Percentiles rank a stretch among this genome's conserved stretches.
Evolutionary conservation across 2,113 vertebrate genomes (phyloP).

Genomic region (Corythornis cristatus): DNA sequence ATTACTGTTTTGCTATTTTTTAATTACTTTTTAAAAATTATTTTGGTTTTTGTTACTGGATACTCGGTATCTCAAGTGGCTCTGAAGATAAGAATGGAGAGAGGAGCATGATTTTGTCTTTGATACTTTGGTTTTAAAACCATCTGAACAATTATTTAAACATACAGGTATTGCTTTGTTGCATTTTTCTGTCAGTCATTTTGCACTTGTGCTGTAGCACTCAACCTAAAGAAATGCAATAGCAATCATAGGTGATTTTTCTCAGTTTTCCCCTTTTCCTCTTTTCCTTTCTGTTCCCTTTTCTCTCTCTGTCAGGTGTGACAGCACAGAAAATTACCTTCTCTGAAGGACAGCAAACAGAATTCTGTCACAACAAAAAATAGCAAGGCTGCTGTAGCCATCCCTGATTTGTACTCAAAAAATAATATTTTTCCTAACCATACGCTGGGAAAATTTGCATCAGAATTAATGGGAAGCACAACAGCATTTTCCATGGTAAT

Average conservation of each 20-base stretch:
- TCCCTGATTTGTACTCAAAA: neutral
- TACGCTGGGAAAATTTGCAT: neutral
- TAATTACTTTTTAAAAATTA: too few species aligned
- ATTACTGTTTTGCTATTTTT: neutral
- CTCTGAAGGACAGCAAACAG: neutral
- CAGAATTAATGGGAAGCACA: neutral
- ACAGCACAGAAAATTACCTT: neutral
- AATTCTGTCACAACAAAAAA: neutral
- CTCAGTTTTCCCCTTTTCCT: neutral
- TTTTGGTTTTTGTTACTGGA: too few species aligned
- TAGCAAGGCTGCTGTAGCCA: neutral
- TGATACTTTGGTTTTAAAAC: neutral
- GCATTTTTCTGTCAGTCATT: neutral
- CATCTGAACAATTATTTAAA: neutral
- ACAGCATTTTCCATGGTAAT: neutral
- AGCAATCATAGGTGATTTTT: neutral
- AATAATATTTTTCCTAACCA: constrained; percentile 14
- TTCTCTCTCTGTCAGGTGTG: neutral
- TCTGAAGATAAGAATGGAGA: neutral
- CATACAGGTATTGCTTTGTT: neutral
- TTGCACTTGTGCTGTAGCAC: neutral
- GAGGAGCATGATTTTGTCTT: neutral
- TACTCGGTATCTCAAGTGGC: neutral
- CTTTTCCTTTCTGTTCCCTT: neutral
- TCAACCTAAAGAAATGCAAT: neutral